Evolutionary conservation across 1,140 invertebrate species (phyloP), one percentile per base, ranked within the genome.

Genomic region (Whitmania pigra): DNA sequence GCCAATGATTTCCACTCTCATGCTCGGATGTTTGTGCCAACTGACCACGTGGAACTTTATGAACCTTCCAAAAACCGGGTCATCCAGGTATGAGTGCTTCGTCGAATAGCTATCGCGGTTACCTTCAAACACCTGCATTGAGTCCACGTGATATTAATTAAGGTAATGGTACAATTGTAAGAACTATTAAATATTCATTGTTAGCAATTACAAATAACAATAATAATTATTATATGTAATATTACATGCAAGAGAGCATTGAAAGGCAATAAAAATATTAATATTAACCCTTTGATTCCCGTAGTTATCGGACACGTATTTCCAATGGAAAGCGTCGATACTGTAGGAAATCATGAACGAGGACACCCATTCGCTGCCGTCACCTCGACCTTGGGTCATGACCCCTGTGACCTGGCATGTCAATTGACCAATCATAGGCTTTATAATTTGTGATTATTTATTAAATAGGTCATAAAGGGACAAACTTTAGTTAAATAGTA

Each of bases 331-430:
- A 29, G 83, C 84, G 77, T 86, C 84, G 74, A 82, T 79, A 74
- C 83, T 85, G 77, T 84, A 84, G 5, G 84, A 85, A 7, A 86
- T 78, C 75, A 81, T 80, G 73, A 84, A 86, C n/a, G 80, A 78
- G 53, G 81, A 84, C 22, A 86, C 84, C 84, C 85, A 86, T 76
- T 86, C 84, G 20, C 80, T 78, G 0, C 82, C 82, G 72, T 85
- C 84, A 54, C 81, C 84, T 11, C 85, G 79, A 29, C 85, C 85
- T 74, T 86, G 85, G 9, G 83, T 85, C 80, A 86, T 80, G 18
- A 86, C 80, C 1, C 84, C 84, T 9, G 84, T 84, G 7, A 86
- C 80, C 83, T 85, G 73, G n/a, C n/a, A n/a, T 9, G 75, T 73
- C 31, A 49, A 49, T 49, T 49, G 43, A 49, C 43, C 43, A 49